Evolutionary conservation across 2,113 vertebrate species (phyloP).

Genomic region (Centropristis striata): DNA sequence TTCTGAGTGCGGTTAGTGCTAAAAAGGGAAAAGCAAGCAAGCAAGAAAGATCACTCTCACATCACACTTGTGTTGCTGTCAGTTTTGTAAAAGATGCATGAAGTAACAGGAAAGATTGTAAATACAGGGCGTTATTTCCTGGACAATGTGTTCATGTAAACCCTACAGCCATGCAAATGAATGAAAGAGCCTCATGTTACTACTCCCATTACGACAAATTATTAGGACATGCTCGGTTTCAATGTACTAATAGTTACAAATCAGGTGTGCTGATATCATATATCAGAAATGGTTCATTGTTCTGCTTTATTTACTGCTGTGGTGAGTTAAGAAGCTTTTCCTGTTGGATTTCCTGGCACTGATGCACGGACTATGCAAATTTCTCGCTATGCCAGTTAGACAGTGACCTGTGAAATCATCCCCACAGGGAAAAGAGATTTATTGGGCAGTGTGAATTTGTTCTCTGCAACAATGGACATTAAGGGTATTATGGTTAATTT

Average conservation of each 20-base stretch:
- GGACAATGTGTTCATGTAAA: slow-evolving; percentile 49
- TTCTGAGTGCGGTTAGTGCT: not conserved
- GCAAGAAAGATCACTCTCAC: not conserved
- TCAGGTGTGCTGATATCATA: not conserved
- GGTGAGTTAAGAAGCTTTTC: not conserved
- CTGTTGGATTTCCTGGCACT: slow-evolving; percentile 15
- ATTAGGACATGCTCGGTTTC: slow-evolving; percentile 2
- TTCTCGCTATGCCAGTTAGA: slow-evolving; percentile 24
- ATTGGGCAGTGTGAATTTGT: not conserved
- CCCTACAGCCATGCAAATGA: slow-evolving; percentile 59
- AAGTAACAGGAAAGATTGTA: slow-evolving; percentile 7
- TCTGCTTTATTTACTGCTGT: slow-evolving; percentile 16
- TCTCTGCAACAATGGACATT: not conserved
- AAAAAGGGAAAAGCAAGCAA: not conserved
- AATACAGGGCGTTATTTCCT: slow-evolving; percentile 55
- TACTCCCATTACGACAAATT: not conserved
- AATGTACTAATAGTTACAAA: not conserved
- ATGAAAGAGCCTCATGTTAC: not conserved
- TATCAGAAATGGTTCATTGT: not conserved
- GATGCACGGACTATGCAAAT: slow-evolving; percentile 42
- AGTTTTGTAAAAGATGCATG: not conserved
- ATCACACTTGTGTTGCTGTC: not conserved
- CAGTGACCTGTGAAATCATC: slow-evolving; percentile 25
- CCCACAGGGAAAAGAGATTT: slow-evolving; percentile 15
- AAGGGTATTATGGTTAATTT: not conserved